Base-by-base conservation (phyloP, 2,797 vertebrate genomes). In the Urosaurus nigricauda region DNA sequence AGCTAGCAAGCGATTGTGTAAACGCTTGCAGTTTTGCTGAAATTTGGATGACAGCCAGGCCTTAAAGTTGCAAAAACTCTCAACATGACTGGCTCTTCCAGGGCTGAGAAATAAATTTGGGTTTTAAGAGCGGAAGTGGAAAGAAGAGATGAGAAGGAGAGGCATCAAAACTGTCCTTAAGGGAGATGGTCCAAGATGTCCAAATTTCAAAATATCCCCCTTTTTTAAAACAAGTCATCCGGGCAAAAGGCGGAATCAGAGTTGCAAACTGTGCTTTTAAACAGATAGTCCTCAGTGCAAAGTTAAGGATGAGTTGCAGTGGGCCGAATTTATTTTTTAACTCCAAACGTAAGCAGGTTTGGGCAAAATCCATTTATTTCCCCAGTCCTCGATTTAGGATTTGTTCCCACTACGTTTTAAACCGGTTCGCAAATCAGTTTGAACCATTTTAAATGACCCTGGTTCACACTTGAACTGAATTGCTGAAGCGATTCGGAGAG, bases 91-190 rank as follows among this genome's bases (percentile, higher is more conserved):
- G 14, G 14, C 24, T 79, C 29, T 24, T 53, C 8, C 78, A 17
- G 47, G 70, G 77, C 29, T 19, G 29, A 58, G 47, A 65, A 17
- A 14, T 47, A 63, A 88, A 81, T 37, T 73, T 71, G 63, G 14
- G 24, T 14, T 79, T 89, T 73, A 47, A 73, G 63, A 35, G 75
- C 73, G 83, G 83, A 84, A 63, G 78, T 60, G 53, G 60, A 32
- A 29, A 16, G 16, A 6, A 51, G 35, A 40, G 79, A 32, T 4
- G 11, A 21, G 74, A 0, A 29, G 12, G 19, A 2, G 21, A 43
- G 60, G 40, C 40, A 40, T 79, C n/a, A 32, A 35, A 56, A 19
- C 70, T 58, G 26, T 40, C 77, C 47, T 71, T 35, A 26, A 40
- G 29, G 60, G 24, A 13, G 14, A 35, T 40, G 4, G 29, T 68